Conservation (phyloP, 2,888 invertebrate genomes). For the Amphiduros pacificus region DNA sequence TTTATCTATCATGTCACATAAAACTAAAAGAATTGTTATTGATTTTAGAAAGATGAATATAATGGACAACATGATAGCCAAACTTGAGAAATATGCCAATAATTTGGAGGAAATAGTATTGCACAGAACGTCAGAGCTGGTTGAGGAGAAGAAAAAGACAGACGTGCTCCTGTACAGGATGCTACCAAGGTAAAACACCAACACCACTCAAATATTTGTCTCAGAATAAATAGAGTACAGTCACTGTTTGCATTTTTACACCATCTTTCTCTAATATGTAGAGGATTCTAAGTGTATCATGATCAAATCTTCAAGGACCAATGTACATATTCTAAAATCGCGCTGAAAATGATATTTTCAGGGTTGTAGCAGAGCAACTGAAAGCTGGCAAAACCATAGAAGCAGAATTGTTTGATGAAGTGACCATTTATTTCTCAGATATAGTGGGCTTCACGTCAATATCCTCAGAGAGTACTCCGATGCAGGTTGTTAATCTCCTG, state of each 20-base stretch:
- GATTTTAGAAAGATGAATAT: slow-evolving; percentile 46
- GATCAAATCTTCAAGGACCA: too few species aligned
- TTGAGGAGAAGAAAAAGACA: slow-evolving; percentile 51
- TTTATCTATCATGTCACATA: too few species aligned
- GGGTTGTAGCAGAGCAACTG: slow-evolving; percentile 23
- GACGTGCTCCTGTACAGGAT: slow-evolving; percentile 48
- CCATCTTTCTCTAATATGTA: too few species aligned
- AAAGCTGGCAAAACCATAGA: slow-evolving; percentile 19
- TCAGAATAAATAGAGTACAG: too few species aligned
- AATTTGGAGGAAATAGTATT: slow-evolving; percentile 50
- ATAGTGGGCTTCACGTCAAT: slow-evolving; percentile 27
- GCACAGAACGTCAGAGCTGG: slow-evolving; percentile 46
- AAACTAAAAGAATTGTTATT: too few species aligned
- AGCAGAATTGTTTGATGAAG: slow-evolving; percentile 22
- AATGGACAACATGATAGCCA: slow-evolving; percentile 52
- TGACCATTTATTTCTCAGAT: slow-evolving; percentile 27
- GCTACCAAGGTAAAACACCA: slow-evolving; percentile 52
- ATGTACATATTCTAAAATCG: not conserved
- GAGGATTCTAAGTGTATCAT: too few species aligned
- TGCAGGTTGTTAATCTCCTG: slow-evolving; percentile 48
- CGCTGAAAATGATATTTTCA: not conserved
- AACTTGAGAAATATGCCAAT: slow-evolving; percentile 51
- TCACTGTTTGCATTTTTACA: too few species aligned
- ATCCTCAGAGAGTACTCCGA: slow-evolving; percentile 23
- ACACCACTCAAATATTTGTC: too few species aligned